Percentiles rank a stretch among this genome's conserved stretches.
These are phyloP conservation scores for Acipenser ruthenus DNA, from an alignment of 2,797 vertebrate species.

Conservation along the genomic window DNA sequence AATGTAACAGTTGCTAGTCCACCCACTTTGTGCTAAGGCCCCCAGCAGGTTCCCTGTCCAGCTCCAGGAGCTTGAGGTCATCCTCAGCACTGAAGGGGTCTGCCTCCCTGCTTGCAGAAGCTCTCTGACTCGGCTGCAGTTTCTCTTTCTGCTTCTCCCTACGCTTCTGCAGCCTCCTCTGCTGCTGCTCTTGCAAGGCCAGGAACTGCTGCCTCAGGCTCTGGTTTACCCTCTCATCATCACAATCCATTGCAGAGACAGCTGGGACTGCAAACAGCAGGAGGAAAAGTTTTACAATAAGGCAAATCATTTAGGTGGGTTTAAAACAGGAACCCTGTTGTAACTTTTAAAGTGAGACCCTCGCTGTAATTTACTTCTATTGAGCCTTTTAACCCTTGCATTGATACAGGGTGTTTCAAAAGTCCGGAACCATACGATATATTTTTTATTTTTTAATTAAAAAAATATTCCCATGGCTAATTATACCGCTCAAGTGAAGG, in stretches of 20 bases:
- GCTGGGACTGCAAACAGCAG: no score
- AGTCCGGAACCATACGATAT: no score
- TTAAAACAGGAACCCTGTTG: no score
- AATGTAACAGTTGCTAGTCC: not conserved
- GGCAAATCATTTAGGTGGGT: no score
- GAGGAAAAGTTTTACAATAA: no score
- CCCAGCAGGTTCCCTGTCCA: constrained; percentile 27
- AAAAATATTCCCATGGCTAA: no score
- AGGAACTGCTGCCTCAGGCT: constrained; percentile 71
- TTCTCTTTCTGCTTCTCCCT: constrained; percentile 55
- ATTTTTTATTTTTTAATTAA: no score
- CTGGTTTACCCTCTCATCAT: constrained; percentile 39
- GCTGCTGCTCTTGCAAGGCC: constrained; percentile 76
- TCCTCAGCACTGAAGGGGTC: constrained; percentile 24
- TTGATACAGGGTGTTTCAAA: no score
- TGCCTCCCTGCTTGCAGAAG: not conserved
- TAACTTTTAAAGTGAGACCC: no score
- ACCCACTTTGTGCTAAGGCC: constrained; percentile 45
- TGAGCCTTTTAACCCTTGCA: no score
- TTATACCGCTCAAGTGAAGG: no score
- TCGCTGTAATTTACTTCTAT: no score
- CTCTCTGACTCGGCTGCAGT: constrained; percentile 19
- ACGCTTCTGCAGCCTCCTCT: constrained; percentile 52
- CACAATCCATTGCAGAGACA: constrained; percentile 52
- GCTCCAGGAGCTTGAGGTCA: constrained; percentile 44